These are phyloP conservation scores for Papilio polyxenes DNA, from an alignment of 1,140 invertebrate genomes.

Conservation along the genomic window DNA sequence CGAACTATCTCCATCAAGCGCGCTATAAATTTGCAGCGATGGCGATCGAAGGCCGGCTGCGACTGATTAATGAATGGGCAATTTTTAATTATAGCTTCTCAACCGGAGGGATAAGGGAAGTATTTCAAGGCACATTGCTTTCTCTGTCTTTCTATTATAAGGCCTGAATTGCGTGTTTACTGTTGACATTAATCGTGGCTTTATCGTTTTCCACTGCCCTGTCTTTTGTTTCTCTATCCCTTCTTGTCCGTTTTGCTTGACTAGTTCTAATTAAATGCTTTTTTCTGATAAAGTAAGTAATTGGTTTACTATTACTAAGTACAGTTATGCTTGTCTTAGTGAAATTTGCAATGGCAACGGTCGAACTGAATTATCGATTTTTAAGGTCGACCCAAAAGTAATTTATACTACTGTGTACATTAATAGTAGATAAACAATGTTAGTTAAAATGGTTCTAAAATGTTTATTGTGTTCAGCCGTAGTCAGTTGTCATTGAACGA, in stretches of 20 bases:
- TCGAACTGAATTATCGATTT: too few relatives aligned
- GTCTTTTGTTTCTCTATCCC: conserved; percentile 54
- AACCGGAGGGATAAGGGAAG: conserved; percentile 6
- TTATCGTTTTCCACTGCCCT: conserved; percentile 64
- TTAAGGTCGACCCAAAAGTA: too few relatives aligned
- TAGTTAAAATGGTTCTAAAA: background rate
- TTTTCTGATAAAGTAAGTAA: background rate
- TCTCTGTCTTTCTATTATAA: conserved; percentile 55
- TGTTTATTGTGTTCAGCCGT: background rate
- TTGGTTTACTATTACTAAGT: too few relatives aligned
- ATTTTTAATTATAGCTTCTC: conserved; percentile 60
- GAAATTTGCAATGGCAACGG: too few relatives aligned
- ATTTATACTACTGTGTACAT: too few relatives aligned
- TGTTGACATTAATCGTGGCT: conserved; percentile 58
- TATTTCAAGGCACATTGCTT: conserved; percentile 43
- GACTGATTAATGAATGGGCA: conserved; percentile 61
- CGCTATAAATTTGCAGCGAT: conserved; percentile 59
- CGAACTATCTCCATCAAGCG: conserved; percentile 48
- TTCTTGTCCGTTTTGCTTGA: background rate
- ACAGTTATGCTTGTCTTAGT: too few relatives aligned
- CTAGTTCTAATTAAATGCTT: too few relatives aligned
- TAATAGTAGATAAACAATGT: too few relatives aligned
- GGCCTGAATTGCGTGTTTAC: conserved; percentile 59
- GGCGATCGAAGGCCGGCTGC: conserved; percentile 49
- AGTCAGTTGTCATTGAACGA: background rate